Evolutionary conservation across 2,113 vertebrate genomes (phyloP).

Genomic region (Hippocampus guttulatus): DNA sequence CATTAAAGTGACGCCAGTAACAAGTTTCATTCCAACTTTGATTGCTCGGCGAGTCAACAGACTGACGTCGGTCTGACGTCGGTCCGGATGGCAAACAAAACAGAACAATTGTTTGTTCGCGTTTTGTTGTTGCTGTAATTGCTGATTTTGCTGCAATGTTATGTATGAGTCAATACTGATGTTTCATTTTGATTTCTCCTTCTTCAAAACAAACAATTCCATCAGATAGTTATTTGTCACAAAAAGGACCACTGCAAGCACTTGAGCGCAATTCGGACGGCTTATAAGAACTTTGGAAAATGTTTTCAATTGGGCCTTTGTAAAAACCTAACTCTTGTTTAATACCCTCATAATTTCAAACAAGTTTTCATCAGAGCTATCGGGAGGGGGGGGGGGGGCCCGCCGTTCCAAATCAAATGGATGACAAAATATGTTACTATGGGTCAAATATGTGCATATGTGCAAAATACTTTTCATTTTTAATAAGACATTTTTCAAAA

Average conservation of each 20-base stretch:
- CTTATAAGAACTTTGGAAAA: neutral
- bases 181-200: neutral
- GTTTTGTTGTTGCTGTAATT: neutral
- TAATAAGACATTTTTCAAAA: too few species aligned
- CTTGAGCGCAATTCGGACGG: neutral
- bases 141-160: neutral
- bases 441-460: too few species aligned
- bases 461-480: too few species aligned
- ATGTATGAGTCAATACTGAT: neutral
- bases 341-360: too few species aligned
- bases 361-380: too few species aligned
- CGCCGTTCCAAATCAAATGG: too few species aligned
- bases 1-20: neutral
- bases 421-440: too few species aligned
- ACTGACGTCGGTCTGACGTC: neutral
- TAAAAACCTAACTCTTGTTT: too few species aligned
- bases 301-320: neutral
- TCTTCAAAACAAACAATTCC: neutral
- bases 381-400: too few species aligned
- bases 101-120: neutral
- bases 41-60: neutral
- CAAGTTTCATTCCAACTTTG: neutral
- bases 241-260: neutral
- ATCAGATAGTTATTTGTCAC: neutral
- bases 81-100: neutral